A percentile compares a stretch with the other conserved stretches of the same genome.
Evolutionary conservation across 2,113 vertebrate genomes (phyloP).

Genomic region (Ophiodon elongatus): DNA sequence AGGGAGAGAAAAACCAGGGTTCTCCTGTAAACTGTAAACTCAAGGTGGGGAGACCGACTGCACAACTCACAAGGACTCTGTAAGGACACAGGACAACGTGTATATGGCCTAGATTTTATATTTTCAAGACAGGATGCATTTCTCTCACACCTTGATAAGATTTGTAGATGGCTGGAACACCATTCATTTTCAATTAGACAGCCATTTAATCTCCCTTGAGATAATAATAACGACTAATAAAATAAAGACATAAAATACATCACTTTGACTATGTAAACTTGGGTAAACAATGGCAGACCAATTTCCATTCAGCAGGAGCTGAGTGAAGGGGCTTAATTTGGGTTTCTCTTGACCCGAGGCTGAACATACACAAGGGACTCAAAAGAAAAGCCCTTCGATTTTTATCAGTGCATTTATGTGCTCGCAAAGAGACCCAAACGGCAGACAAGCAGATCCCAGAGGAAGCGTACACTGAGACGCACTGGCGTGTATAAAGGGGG

Average conservation of each 20-base stretch:
- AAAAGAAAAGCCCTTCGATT: slow-evolving; percentile 55
- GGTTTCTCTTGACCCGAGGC: slow-evolving; percentile 45
- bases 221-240: not conserved
- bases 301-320: slow-evolving; percentile 23
- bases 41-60: not conserved
- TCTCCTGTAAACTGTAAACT: slow-evolving; percentile 39
- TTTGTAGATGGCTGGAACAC: not conserved
- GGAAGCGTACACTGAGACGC: slow-evolving; percentile 32
- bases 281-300: slow-evolving; percentile 27
- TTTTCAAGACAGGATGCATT: not conserved
- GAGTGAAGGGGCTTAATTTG: slow-evolving; percentile 45
- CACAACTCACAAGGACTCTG: slow-evolving; percentile 11
- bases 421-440: slow-evolving; percentile 31
- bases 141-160: not conserved
- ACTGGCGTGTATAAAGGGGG: slow-evolving; percentile 3
- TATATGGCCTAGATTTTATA: slow-evolving; percentile 2
- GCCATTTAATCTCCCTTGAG: not conserved
- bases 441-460: slow-evolving; percentile 50
- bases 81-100: slow-evolving; percentile 27
- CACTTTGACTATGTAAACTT: not conserved
- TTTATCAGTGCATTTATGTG: slow-evolving; percentile 57
- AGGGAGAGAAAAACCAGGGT: slow-evolving; percentile 57
- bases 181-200: not conserved
- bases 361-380: slow-evolving; percentile 46
- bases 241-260: slow-evolving; percentile 20